These are phyloP conservation scores for Acanthurus tractus DNA, from an alignment of 2,797 vertebrate genomes.

Conservation along the genomic window DNA sequence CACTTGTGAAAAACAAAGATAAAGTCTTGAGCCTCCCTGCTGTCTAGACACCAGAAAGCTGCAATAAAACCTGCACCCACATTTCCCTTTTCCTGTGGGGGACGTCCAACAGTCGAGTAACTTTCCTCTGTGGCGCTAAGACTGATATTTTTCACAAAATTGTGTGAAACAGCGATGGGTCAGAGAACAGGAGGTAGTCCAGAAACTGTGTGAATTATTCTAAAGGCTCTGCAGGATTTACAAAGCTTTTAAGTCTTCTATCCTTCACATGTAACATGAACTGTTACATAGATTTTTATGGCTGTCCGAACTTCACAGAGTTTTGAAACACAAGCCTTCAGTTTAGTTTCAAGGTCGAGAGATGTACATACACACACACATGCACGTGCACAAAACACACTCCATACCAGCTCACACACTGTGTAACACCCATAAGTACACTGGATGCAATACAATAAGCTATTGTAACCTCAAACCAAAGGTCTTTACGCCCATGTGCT, in stretches of 20 bases:
- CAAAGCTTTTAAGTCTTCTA: conserved; percentile 42
- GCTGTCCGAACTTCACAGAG: conserved; percentile 66
- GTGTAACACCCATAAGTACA: conserved; percentile 63
- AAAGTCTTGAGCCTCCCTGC: conserved; percentile 10
- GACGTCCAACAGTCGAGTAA: conserved; percentile 3
- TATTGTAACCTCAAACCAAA: conserved; percentile 82
- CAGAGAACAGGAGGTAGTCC: conserved; percentile 9
- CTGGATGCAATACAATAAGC: conserved; percentile 82
- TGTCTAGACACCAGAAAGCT: conserved; percentile 38
- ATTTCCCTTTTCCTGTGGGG: conserved; percentile 48
- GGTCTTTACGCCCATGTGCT: conserved; percentile 79
- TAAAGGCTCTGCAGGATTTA: conserved; percentile 48
- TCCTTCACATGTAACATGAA: conserved; percentile 69
- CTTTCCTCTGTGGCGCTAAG: not conserved
- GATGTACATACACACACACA: conserved; percentile 38
- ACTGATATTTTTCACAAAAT: conserved; percentile 26
- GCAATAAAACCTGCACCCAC: conserved; percentile 39
- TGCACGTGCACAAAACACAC: conserved; percentile 37
- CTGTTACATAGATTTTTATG: conserved; percentile 60
- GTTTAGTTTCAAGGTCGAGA: conserved; percentile 59
- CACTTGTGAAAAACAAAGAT: conserved; percentile 30
- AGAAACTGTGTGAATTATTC: conserved; percentile 47
- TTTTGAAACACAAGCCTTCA: conserved; percentile 64
- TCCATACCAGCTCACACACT: conserved; percentile 45
- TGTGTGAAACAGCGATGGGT: conserved; percentile 29